Evolutionary conservation across 2,888 invertebrate genomes (phyloP).

Genomic region (Campoplex nolae): DNA sequence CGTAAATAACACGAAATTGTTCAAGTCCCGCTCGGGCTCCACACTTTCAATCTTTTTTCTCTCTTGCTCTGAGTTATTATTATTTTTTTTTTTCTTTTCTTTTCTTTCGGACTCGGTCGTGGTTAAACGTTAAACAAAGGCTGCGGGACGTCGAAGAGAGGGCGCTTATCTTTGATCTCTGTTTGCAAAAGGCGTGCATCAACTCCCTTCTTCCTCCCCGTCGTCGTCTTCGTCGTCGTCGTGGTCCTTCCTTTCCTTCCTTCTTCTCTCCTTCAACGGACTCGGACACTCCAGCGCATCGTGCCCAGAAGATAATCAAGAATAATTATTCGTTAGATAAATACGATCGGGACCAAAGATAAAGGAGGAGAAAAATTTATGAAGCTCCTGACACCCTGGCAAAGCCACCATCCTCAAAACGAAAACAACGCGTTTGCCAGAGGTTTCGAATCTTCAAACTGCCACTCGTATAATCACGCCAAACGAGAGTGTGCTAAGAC

Average conservation of each 20-base stretch:
- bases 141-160: conserved; percentile 76
- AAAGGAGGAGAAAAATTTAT: conserved; percentile 69
- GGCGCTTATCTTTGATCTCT: conserved; percentile 80
- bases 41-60: conserved; percentile 5
- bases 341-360: conserved; percentile 80
- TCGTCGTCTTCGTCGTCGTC: neutral
- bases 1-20: conserved; percentile 83
- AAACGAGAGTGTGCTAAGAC: conserved; percentile 36
- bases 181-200: conserved; percentile 81
- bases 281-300: conserved; percentile 22
- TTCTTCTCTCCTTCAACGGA: conserved; percentile 43
- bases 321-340: conserved; percentile 84
- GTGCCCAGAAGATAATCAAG: conserved; percentile 79
- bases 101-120: neutral
- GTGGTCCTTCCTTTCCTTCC: conserved; percentile 13
- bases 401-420: conserved; percentile 16
- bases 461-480: conserved; percentile 48
- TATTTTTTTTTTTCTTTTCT: neutral
- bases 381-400: conserved; percentile 48
- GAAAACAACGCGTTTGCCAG: conserved; percentile 25
- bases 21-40: conserved; percentile 72
- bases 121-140: conserved; percentile 78
- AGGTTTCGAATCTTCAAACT: conserved; percentile 27
- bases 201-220: conserved; percentile 64
- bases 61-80: conserved; percentile 5